phyloP scores from a whole-genome alignment of 2,888 invertebrate species.

The Spodoptera exigua region DNA sequence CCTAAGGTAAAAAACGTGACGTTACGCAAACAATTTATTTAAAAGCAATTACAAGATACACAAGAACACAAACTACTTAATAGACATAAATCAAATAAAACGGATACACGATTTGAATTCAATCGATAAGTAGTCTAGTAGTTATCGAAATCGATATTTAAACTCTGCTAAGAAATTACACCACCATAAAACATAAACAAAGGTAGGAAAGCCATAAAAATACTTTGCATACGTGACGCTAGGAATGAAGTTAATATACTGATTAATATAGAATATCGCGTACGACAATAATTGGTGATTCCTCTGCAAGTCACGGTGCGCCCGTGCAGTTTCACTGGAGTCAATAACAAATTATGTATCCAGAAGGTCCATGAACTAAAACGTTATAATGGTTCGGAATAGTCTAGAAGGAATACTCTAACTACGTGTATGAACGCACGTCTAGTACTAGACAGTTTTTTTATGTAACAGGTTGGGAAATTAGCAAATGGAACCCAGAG shows the following conservation, averaged over 20 bases:
- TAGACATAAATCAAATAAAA: slow-evolving; percentile 43
- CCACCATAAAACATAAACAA: slow-evolving; percentile 61
- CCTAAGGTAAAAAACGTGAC: slow-evolving; percentile 8
- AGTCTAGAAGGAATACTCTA: neutral
- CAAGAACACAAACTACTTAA: slow-evolving; percentile 8
- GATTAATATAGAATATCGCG: slow-evolving; percentile 71
- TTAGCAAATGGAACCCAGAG: too few species aligned
- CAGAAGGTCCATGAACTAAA: slow-evolving; percentile 31
- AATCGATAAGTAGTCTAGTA: slow-evolving; percentile 33
- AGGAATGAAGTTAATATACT: slow-evolving; percentile 75
- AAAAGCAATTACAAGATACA: slow-evolving; percentile 13
- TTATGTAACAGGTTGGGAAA: too few species aligned
- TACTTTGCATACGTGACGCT: slow-evolving; percentile 56
- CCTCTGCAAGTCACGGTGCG: slow-evolving; percentile 81
- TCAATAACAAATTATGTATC: slow-evolving; percentile 8
- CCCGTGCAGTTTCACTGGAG: slow-evolving; percentile 68
- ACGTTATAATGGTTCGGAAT: neutral
- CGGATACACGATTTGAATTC: slow-evolving; percentile 51
- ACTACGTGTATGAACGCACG: neutral
- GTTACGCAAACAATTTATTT: neutral
- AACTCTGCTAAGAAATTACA: slow-evolving; percentile 54
- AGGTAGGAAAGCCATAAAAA: slow-evolving; percentile 64
- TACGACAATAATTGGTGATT: slow-evolving; percentile 75
- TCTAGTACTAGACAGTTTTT: too few species aligned
- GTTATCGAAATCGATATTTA: slow-evolving; percentile 60